Evolutionary conservation across 2,797 vertebrate genomes (phyloP).

Genomic region (Falco novaeseelandiae): DNA sequence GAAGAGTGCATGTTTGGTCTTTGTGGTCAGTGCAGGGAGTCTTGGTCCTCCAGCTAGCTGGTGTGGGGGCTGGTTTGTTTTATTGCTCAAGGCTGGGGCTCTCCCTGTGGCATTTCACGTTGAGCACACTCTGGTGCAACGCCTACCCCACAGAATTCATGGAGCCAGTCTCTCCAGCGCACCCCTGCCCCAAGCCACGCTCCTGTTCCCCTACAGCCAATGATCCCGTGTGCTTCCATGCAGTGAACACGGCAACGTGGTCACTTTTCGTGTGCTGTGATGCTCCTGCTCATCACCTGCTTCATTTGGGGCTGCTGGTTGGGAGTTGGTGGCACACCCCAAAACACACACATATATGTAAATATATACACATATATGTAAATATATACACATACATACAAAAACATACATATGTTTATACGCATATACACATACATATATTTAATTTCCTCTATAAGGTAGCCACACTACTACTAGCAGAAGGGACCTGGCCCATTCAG

Average conservation of each 20-base stretch:
- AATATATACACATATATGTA: no score
- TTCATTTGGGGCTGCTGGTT: background rate
- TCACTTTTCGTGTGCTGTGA: background rate
- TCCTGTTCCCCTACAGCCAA: background rate
- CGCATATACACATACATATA: rapidly evolving
- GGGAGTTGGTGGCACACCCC: background rate
- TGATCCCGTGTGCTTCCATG: rapidly evolving
- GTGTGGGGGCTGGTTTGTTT: background rate
- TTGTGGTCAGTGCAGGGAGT: background rate
- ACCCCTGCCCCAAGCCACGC: rapidly evolving
- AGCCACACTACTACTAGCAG: background rate
- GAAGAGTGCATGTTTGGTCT: rapidly evolving
- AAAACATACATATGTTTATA: rapidly evolving
- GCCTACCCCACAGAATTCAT: background rate
- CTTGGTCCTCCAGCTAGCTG: no score
- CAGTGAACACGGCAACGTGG: rapidly evolving
- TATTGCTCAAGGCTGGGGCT: background rate
- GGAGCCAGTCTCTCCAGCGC: rapidly evolving
- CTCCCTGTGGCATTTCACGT: rapidly evolving
- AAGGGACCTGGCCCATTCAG: background rate
- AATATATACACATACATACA: no score
- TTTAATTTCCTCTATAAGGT: background rate
- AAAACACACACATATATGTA: background rate
- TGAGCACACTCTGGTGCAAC: rapidly evolving
- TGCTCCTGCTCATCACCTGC: background rate